phyloP scores from a whole-genome alignment of 2,888 invertebrate species.

The Linnaemya vulpina region DNA sequence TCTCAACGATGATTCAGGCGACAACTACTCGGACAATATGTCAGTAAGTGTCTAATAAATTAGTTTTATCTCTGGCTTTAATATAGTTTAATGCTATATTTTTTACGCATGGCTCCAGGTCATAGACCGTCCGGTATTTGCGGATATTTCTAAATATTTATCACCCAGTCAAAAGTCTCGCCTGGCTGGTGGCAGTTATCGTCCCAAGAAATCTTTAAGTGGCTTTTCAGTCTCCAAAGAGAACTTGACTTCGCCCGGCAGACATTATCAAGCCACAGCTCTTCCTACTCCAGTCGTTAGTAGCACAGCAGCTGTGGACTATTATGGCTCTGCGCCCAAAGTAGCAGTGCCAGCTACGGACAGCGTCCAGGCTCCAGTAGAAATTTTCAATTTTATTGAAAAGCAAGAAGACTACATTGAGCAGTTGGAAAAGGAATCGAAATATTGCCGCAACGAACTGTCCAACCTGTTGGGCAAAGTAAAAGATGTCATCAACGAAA shows the following conservation, averaged over 20 bases:
- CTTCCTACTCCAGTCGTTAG: constrained; percentile 68
- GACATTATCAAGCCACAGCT: constrained; percentile 74
- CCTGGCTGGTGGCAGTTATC: constrained; percentile 73
- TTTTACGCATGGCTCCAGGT: constrained; percentile 74
- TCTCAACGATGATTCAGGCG: constrained; percentile 84
- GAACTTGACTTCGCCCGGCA: constrained; percentile 75
- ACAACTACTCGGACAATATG: constrained; percentile 85
- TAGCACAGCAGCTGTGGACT: constrained; percentile 75
- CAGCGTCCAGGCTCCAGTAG: constrained; percentile 85
- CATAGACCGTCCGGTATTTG: constrained; percentile 81
- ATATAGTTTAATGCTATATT: too few relatives aligned
- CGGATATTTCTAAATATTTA: constrained; percentile 83
- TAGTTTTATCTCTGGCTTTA: too few relatives aligned
- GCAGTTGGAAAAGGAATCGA: constrained; percentile 92
- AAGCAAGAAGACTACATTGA: constrained; percentile 94
- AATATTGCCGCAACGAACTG: constrained; percentile 91
- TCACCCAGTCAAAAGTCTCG: constrained; percentile 80
- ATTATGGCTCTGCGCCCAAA: constrained; percentile 73
- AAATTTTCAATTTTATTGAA: constrained; percentile 91
- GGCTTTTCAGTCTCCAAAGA: constrained; percentile 78
- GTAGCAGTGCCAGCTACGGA: constrained; percentile 78
- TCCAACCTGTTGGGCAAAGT: constrained; percentile 91
- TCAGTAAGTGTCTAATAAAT: constrained; percentile 76
- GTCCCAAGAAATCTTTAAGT: constrained; percentile 76
- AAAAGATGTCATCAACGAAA: constrained; percentile 93